A percentile compares a stretch with the other conserved stretches of the same genome.
Conservation (phyloP, 2,797 vertebrate species). For the Liparis tanakae region DNA sequence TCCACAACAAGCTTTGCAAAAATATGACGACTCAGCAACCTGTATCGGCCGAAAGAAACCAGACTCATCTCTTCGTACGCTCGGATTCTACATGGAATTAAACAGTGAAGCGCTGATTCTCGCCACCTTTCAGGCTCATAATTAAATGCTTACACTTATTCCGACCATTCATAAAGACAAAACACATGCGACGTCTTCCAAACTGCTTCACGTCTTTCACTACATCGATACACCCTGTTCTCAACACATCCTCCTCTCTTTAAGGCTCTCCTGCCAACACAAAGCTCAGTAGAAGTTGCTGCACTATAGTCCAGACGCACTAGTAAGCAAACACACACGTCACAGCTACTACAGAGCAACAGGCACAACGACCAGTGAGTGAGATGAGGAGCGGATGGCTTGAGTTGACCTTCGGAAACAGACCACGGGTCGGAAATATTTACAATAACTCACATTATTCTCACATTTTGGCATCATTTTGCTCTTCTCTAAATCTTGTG, state of each 20-base stretch:
- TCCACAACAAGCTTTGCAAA: conserved; percentile 80
- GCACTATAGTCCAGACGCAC: conserved; percentile 79
- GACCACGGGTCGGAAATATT: conserved; percentile 62
- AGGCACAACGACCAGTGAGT: conserved; percentile 82
- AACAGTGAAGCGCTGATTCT: conserved; percentile 40
- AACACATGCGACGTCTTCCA: conserved; percentile 22
- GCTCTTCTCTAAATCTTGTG: too few species aligned
- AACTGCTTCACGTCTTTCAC: conserved; percentile 29
- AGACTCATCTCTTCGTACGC: conserved; percentile 25
- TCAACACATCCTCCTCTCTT: conserved; percentile 31
- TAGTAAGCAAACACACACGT: conserved; percentile 81
- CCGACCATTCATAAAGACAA: conserved; percentile 45
- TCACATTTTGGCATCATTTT: not conserved
- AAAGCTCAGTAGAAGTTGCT: conserved; percentile 81
- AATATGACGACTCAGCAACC: conserved; percentile 86
- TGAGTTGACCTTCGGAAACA: conserved; percentile 65
- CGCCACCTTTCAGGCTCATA: conserved; percentile 17
- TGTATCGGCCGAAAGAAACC: conserved; percentile 69
- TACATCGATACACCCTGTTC: conserved; percentile 59
- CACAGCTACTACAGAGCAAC: conserved; percentile 83
- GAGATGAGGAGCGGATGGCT: conserved; percentile 67
- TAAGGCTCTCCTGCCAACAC: conserved; percentile 60
- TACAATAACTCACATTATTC: conserved; percentile 58
- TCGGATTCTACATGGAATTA: conserved; percentile 29
- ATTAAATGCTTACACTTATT: conserved; percentile 20